These are phyloP conservation scores for Tiaroga cobitis DNA, from an alignment of 2,797 vertebrate genomes.

Conservation along the genomic window DNA sequence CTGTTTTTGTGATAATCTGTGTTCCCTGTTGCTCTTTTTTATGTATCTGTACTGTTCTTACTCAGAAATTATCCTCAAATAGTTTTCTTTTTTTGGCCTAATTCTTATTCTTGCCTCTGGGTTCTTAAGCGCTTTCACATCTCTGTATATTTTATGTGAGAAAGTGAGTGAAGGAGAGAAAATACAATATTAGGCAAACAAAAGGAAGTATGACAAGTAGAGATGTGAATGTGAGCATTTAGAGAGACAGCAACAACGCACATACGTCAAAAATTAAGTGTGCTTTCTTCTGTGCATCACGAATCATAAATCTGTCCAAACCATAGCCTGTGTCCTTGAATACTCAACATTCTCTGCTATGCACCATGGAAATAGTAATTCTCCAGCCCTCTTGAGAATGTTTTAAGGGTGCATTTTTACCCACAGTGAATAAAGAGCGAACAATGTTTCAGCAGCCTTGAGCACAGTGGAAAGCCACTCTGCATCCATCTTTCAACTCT, in stretches of 20 bases:
- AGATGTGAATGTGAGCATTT: neutral
- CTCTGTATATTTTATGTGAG: conserved; percentile 10
- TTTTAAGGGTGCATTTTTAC: neutral
- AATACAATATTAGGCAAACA: conserved; percentile 6
- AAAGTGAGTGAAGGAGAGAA: neutral
- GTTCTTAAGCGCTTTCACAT: conserved; percentile 15
- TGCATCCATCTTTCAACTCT: neutral
- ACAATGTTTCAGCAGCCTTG: neutral
- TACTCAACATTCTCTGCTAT: neutral
- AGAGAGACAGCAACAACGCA: conserved; percentile 1
- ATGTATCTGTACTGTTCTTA: neutral
- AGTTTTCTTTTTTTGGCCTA: conserved; percentile 4
- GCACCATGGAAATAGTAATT: neutral
- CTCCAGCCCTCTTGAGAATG: neutral
- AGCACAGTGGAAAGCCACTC: conserved; percentile 2
- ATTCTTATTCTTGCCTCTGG: neutral
- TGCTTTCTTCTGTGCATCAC: neutral
- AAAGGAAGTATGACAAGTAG: neutral
- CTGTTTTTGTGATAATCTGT: neutral
- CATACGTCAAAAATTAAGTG: neutral
- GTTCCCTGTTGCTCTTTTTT: conserved; percentile 3
- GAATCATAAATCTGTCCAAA: conserved; percentile 3
- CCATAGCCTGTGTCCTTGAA: conserved; percentile 2
- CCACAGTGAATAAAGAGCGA: neutral
- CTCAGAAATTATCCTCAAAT: conserved; percentile 14